These are phyloP conservation scores for Rattus rattus DNA, from an alignment of 2,113 vertebrate species.

Conservation along the genomic window DNA sequence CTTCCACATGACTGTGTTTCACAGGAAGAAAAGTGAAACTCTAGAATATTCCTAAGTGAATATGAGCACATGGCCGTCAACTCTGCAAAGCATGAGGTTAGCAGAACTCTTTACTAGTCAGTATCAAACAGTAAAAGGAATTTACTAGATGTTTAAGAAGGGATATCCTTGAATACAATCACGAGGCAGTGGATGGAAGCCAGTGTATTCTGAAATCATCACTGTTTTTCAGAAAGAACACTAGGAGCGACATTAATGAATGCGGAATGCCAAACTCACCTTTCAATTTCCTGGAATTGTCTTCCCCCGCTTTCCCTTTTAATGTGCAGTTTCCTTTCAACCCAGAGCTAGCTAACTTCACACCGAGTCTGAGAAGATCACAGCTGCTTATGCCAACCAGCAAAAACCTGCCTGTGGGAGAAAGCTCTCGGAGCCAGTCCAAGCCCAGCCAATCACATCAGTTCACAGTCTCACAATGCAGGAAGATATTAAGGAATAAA, in stretches of 20 bases:
- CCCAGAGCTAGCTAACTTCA: slow-evolving; percentile 10
- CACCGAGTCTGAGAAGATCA: slow-evolving; percentile 60
- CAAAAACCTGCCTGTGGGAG: not conserved
- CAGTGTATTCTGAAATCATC: slow-evolving; percentile 68
- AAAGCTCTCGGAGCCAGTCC: not conserved
- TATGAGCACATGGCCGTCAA: not conserved
- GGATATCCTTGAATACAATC: slow-evolving; percentile 78
- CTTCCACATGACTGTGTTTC: not conserved
- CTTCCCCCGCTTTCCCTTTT: slow-evolving; percentile 85
- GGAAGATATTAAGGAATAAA: not conserved
- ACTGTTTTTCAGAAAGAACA: slow-evolving; percentile 84
- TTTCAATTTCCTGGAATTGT: slow-evolving; percentile 87
- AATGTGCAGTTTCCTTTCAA: slow-evolving; percentile 69
- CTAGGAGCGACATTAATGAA: slow-evolving; percentile 81
- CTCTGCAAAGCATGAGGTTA: not conserved
- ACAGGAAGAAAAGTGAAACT: not conserved
- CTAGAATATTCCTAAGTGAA: not conserved
- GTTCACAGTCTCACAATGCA: not conserved
- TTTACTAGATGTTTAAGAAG: slow-evolving; percentile 55
- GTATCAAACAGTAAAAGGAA: slow-evolving; percentile 32
- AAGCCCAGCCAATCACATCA: not conserved
- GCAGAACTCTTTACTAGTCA: not conserved
- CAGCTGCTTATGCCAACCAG: not conserved
- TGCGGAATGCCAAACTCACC: slow-evolving; percentile 84
- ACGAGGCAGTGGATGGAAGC: slow-evolving; percentile 73